Base-by-base conservation (phyloP, 92 coral and sea anemone species). In the Blastomussa wellsi region DNA sequence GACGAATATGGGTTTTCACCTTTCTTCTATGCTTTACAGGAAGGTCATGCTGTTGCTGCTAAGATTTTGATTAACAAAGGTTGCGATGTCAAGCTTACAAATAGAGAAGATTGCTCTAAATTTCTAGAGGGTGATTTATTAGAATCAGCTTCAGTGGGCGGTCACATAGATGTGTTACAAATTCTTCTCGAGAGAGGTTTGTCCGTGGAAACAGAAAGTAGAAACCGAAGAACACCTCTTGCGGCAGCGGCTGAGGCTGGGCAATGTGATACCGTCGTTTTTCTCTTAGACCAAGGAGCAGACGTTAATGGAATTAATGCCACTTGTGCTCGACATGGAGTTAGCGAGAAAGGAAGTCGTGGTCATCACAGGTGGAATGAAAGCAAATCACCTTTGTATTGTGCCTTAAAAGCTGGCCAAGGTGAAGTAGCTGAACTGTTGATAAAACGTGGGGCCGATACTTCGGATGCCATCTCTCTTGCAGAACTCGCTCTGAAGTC, bases 391-490 rank as follows among this genome's bases (percentile, higher is more conserved):
- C 72, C 86, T 7, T 37, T 81, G 35, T 53, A 67, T 72, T 51
- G 78, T 49, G 86, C 86, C 16, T 71, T 81, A 33, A 37, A 68
- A 49, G 37, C 65, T 20, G 69, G 78, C 3, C 78, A 81, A 1
- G 77, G 37, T 10, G 76, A 81, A 22, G 51, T 71, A 24, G 86
- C 86, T 33, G 53, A 72, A 68, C 77, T 69, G 48, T 48, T 81
- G 42, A 53, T 81, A 39, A 49, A 81, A 20, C 62, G 78, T 16
- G 86, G 86, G 19, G 86, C 86, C 24, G 86, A 81, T 19, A 70
- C 78, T 7, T 70, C 73, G 1, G 80, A 76, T 7, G 73, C 35
- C 22, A 33, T 2, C 6, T 67, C 66, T 44, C 86, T 72, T 53
- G 28, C 51, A 8, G 66, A 69, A 49, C 77, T 72, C 33, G 86